phyloP scores from a whole-genome alignment of 2,888 invertebrate species.

The Cremastobaeus sp. region DNA sequence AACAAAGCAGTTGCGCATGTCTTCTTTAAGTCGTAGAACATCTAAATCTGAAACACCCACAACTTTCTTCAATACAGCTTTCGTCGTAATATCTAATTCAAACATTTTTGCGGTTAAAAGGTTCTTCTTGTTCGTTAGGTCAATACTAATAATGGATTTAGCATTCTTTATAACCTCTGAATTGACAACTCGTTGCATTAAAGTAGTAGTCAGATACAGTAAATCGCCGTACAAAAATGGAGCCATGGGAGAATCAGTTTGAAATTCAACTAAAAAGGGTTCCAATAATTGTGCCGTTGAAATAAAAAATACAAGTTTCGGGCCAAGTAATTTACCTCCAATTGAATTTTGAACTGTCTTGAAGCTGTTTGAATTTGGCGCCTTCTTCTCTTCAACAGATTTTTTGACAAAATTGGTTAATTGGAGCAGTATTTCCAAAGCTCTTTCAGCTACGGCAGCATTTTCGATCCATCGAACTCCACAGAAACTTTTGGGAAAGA shows the following conservation, averaged over 20 bases:
- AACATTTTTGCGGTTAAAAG: conserved; percentile 31
- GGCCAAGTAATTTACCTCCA: conserved; percentile 37
- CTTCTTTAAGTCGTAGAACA: conserved; percentile 18
- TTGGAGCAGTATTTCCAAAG: conserved; percentile 36
- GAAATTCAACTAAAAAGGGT: conserved; percentile 58
- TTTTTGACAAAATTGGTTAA: conserved; percentile 35
- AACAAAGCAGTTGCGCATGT: conserved; percentile 21
- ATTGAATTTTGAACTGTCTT: conserved; percentile 29
- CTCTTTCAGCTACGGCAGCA: conserved; percentile 53
- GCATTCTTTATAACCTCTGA: conserved; percentile 29
- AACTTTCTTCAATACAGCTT: conserved; percentile 31
- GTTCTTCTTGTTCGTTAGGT: conserved; percentile 28
- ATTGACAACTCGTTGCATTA: conserved; percentile 45
- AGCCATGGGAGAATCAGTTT: conserved; percentile 51
- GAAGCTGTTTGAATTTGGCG: conserved; percentile 40
- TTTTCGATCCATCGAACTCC: conserved; percentile 65
- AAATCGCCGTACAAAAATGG: conserved; percentile 55
- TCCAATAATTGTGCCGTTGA: conserved; percentile 47
- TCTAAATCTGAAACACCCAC: conserved; percentile 16
- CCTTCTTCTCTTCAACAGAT: conserved; percentile 35
- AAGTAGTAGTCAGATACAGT: conserved; percentile 1
- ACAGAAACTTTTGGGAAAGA: conserved; percentile 66
- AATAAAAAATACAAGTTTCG: conserved; percentile 57
- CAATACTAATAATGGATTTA: conserved; percentile 22
- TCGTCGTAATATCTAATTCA: conserved; percentile 39